Evolutionary conservation across 2,888 invertebrate genomes (phyloP).

Genomic region (Gonocerus acuteangulatus): DNA sequence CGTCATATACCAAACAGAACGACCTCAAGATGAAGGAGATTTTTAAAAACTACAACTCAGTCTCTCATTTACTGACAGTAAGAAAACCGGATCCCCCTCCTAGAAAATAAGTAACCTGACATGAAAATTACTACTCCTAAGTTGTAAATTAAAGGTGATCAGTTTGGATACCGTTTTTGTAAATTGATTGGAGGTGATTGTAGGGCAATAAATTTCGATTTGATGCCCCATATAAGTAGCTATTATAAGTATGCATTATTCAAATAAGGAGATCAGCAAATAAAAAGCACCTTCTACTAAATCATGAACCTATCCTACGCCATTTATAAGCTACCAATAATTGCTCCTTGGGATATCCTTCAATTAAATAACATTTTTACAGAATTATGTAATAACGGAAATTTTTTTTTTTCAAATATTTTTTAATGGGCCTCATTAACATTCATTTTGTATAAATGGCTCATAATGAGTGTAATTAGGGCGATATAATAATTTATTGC

Average conservation of each 20-base stretch:
- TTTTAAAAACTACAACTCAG: no score
- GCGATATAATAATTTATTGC: no score
- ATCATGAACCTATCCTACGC: neutral
- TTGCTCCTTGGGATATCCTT: no score
- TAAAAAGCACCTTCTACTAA: neutral
- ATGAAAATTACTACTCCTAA: slow-evolving; percentile 5
- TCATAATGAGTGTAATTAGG: no score
- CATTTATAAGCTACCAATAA: no score
- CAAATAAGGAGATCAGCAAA: slow-evolving; percentile 12
- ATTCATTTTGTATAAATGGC: no score
- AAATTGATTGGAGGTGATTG: slow-evolving; percentile 22
- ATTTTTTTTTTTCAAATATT: no score
- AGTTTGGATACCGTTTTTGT: slow-evolving; percentile 12
- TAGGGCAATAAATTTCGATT: slow-evolving; percentile 8
- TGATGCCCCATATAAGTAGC: neutral
- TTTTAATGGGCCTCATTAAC: no score
- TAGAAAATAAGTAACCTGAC: slow-evolving; percentile 5
- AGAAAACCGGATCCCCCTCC: neutral
- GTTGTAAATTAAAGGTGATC: slow-evolving; percentile 18
- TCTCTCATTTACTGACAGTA: neutral
- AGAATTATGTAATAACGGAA: no score
- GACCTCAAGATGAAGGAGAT: no score
- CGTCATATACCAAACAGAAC: no score
- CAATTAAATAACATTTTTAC: no score
- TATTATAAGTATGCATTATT: slow-evolving; percentile 23